Percentiles rank a stretch among this genome's conserved stretches.
These are phyloP conservation scores for Drosophila kikkawai DNA, from an alignment of 1,140 invertebrate genomes.

Conservation along the genomic window DNA sequence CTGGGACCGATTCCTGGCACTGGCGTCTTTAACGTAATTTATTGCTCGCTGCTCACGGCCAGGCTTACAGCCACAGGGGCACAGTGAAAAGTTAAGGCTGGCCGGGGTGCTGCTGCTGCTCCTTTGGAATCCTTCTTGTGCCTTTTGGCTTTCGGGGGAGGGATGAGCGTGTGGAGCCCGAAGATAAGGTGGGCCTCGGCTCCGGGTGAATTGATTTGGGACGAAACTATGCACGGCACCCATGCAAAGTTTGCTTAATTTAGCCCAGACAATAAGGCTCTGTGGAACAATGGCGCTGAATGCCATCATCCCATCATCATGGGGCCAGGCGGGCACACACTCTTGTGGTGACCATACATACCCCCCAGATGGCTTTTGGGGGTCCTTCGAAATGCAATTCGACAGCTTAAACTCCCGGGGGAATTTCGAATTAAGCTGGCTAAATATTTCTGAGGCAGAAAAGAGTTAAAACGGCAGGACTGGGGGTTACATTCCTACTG, in stretches of 20 bases:
- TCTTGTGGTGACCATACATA: constrained; percentile 22
- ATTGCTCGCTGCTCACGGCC: constrained; percentile 55
- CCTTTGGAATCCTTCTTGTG: constrained; percentile 52
- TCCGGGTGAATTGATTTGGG: constrained; percentile 67
- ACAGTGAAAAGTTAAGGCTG: constrained; percentile 72
- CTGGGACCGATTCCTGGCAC: constrained; percentile 50
- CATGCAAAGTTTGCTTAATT: constrained; percentile 76
- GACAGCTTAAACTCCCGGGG: constrained; percentile 26
- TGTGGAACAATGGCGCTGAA: constrained; percentile 58
- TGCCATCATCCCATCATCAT: constrained; percentile 15
- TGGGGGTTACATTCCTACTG: neutral
- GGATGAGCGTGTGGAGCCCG: constrained; percentile 35
- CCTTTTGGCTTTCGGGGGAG: neutral
- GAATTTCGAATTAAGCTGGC: constrained; percentile 29
- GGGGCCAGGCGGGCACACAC: constrained; percentile 1
- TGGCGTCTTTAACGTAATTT: constrained; percentile 81
- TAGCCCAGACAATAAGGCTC: constrained; percentile 67
- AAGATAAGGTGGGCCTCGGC: constrained; percentile 42
- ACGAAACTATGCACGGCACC: constrained; percentile 70
- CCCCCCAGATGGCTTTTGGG: constrained; percentile 14
- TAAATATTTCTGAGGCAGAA: constrained; percentile 21
- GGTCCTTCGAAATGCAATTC: constrained; percentile 31
- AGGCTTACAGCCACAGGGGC: constrained; percentile 41
- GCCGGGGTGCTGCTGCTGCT: constrained; percentile 25
- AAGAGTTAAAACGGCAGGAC: constrained; percentile 1